Evolutionary conservation across 1,140 invertebrate genomes (phyloP).

Genomic region (Trypoxylus dichotomus): DNA sequence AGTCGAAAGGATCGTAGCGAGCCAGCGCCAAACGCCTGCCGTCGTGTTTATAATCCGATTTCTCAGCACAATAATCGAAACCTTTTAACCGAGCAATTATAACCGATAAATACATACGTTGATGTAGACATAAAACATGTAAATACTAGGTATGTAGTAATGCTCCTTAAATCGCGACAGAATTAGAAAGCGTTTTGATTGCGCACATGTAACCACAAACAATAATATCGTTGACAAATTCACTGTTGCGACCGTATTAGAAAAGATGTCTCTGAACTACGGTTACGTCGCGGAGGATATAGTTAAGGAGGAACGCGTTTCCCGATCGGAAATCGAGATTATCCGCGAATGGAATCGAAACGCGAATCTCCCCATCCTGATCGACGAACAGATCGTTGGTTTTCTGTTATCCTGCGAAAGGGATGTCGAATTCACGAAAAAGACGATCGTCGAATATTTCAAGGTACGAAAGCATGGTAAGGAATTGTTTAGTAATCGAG

Average conservation of each 20-base stretch:
- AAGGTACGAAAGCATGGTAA: slow-evolving; percentile 58
- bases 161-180: no score
- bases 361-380: slow-evolving; percentile 38
- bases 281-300: slow-evolving; percentile 34
- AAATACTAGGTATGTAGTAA: no score
- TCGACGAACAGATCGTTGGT: slow-evolving; percentile 56
- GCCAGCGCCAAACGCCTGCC: no score
- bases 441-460: slow-evolving; percentile 64
- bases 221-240: neutral
- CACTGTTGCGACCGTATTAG: neutral
- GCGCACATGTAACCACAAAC: neutral
- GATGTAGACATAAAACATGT: no score
- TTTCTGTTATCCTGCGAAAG: slow-evolving; percentile 65
- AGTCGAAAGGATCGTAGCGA: no score
- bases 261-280: slow-evolving; percentile 14
- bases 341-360: slow-evolving; percentile 40
- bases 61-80: no score
- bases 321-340: slow-evolving; percentile 38
- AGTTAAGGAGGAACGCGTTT: slow-evolving; percentile 36
- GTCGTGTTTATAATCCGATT: no score
- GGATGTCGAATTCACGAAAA: slow-evolving; percentile 58
- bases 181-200: neutral
- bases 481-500: slow-evolving; percentile 62
- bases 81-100: no score
- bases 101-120: no score